A percentile compares a stretch with the other conserved stretches of the same genome.
phyloP scores from a whole-genome alignment of 2,797 vertebrate species.

The Fratercula arctica region DNA sequence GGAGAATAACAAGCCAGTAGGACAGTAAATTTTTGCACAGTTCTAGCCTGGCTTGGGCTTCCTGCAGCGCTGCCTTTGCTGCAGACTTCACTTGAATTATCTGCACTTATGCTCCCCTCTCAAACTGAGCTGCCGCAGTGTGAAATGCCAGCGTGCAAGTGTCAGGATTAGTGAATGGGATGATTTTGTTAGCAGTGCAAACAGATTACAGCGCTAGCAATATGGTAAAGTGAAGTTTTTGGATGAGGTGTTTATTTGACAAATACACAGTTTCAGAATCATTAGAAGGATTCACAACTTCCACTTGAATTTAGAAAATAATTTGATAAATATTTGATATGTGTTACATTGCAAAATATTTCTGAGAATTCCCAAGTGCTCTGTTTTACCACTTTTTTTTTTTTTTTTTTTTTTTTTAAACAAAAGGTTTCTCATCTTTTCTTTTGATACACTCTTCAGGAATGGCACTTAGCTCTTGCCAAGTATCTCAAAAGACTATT shows the following conservation, averaged over 20 bases:
- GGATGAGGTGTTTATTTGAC: slow-evolving; percentile 32
- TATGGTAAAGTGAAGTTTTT: slow-evolving; percentile 26
- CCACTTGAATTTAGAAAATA: slow-evolving; percentile 1
- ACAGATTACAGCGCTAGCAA: neutral
- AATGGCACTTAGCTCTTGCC: neutral
- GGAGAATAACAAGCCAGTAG: neutral
- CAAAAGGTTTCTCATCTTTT: neutral
- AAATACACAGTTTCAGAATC: neutral
- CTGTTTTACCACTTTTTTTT: neutral
- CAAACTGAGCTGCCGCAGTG: neutral
- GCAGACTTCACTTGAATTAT: neutral
- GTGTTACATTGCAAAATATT: slow-evolving; percentile 30
- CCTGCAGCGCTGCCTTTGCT: neutral
- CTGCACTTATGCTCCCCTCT: neutral
- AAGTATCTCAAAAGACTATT: neutral
- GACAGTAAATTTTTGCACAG: neutral
- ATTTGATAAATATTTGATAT: slow-evolving; percentile 31
- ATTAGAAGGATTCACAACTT: slow-evolving; percentile 32
- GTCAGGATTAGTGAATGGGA: neutral
- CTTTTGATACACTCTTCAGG: neutral
- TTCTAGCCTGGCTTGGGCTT: neutral
- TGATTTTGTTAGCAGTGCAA: slow-evolving; percentile 18
- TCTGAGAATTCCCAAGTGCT: neutral
- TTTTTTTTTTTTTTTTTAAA: neutral
- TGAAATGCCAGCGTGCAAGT: neutral